These are phyloP conservation scores for Rhagonycha fulva DNA, from an alignment of 2,888 invertebrate genomes.

Conservation along the genomic window DNA sequence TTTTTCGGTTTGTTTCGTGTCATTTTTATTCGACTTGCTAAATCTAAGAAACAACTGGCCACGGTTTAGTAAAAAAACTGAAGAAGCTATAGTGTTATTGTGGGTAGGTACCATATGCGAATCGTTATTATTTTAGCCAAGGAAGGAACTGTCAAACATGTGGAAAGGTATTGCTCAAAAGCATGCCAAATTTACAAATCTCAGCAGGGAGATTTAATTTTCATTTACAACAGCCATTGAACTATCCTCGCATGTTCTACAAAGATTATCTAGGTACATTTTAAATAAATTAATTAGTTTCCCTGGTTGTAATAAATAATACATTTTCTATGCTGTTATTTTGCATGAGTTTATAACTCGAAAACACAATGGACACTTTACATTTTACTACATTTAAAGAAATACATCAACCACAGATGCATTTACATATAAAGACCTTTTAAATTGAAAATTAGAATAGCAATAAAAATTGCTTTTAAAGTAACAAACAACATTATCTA, in stretches of 20 bases:
- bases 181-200: background rate
- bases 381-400: slow-evolving; percentile 50
- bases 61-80: background rate
- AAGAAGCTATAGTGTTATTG: background rate
- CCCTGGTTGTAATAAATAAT: slow-evolving; percentile 24
- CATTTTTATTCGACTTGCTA: background rate
- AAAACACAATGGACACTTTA: slow-evolving; percentile 46
- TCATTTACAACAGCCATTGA: background rate
- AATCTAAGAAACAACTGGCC: background rate
- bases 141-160: background rate
- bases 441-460: slow-evolving; percentile 54
- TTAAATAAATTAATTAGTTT: background rate
- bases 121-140: background rate
- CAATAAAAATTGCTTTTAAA: slow-evolving; percentile 54
- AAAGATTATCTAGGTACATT: slow-evolving; percentile 18
- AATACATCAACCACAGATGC: slow-evolving; percentile 48
- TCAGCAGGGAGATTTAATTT: background rate
- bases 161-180: background rate
- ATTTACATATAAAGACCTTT: slow-evolving; percentile 55
- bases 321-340: slow-evolving; percentile 31
- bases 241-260: background rate
- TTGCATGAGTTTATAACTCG: slow-evolving; percentile 32
- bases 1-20: background rate
- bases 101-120: background rate
- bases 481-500: slow-evolving; percentile 50